Conservation (phyloP, 2,797 vertebrate species). For the Hozukius guyotensis region DNA sequence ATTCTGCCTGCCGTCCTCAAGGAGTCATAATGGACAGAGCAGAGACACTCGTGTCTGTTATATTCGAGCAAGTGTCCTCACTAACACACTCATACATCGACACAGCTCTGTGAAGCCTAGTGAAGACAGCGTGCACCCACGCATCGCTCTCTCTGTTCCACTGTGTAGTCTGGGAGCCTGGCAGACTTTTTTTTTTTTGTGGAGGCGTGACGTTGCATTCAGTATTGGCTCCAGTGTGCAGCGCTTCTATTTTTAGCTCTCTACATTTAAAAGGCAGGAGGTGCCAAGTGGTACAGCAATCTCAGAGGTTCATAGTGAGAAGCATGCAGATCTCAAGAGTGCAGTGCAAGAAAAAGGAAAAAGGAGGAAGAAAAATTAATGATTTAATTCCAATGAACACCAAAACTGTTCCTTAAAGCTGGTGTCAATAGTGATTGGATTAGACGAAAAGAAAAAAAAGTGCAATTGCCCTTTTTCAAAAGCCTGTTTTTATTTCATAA, state of each 20-base stretch:
- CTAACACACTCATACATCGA: neutral
- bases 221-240: neutral
- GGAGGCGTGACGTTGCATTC: conserved; percentile 3
- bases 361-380: neutral
- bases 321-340: neutral
- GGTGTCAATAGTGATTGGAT: neutral
- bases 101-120: neutral
- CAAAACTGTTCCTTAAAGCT: neutral
- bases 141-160: neutral
- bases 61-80: neutral
- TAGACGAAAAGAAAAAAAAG: neutral
- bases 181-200: neutral
- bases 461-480: neutral
- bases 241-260: conserved; percentile 55
- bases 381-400: neutral
- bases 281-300: neutral
- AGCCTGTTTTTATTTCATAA: no score
- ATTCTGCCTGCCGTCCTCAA: neutral
- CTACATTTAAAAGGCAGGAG: conserved; percentile 26
- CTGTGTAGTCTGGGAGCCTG: conserved; percentile 7
- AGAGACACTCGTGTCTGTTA: neutral
- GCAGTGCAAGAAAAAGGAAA: neutral
- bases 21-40: conserved; percentile 3
- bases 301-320: conserved; percentile 16
- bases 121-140: neutral